These are phyloP conservation scores for Meriones unguiculatus DNA, from an alignment of 2,113 vertebrate genomes.

Conservation along the genomic window DNA sequence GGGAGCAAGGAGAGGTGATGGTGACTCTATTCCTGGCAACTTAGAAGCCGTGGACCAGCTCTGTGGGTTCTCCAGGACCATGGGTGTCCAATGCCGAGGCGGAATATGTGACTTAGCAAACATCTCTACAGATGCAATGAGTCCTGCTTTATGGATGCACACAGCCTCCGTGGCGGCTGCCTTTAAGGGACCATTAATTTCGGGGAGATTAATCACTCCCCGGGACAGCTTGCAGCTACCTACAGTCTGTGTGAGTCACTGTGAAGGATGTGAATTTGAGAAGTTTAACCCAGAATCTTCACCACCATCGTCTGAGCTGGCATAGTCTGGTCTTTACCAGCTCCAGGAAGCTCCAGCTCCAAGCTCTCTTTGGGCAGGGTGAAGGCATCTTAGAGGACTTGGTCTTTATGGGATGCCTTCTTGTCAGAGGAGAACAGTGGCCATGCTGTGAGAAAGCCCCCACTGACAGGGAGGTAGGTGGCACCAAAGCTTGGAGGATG, in stretches of 20 bases:
- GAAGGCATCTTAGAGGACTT: background rate
- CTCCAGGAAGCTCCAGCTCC: background rate
- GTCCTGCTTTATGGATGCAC: background rate
- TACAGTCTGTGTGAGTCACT: background rate
- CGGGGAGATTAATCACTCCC: conserved; percentile 11
- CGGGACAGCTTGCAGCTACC: background rate
- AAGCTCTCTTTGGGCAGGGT: background rate
- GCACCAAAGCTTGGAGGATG: background rate
- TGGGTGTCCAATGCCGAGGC: rapidly evolving
- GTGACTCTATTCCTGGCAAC: background rate
- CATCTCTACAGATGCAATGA: background rate
- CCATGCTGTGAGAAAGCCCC: background rate
- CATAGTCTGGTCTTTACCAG: background rate
- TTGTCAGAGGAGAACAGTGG: background rate
- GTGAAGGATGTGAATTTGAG: background rate
- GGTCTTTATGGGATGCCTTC: background rate
- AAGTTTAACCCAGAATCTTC: background rate
- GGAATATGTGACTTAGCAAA: background rate
- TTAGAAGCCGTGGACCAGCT: background rate
- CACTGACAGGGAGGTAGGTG: background rate
- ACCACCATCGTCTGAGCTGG: background rate
- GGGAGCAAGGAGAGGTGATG: no score
- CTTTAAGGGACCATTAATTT: conserved; percentile 18
- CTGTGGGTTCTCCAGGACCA: no score
- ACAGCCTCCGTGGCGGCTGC: background rate